Evolutionary conservation across 2,888 invertebrate species (phyloP).

Genomic region (Rhimphoctona megacephalus): DNA sequence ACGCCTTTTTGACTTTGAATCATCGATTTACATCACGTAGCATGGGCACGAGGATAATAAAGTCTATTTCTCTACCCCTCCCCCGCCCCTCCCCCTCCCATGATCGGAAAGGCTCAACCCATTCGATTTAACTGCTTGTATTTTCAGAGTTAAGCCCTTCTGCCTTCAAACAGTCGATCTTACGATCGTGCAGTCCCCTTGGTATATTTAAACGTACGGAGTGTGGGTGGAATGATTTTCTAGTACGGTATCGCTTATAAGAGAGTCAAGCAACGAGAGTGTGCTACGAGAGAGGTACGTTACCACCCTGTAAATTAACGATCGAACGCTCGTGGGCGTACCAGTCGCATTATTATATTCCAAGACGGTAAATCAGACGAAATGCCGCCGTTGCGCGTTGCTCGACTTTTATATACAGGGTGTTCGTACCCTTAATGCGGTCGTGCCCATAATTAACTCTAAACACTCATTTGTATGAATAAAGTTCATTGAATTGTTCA

Average conservation of each 20-base stretch:
- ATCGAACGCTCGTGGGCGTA: conserved; percentile 74
- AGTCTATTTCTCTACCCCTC: background rate
- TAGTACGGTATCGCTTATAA: conserved; percentile 56
- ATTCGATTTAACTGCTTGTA: background rate
- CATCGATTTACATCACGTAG: background rate
- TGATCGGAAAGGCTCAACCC: conserved; percentile 2
- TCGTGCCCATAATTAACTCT: background rate
- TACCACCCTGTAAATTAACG: conserved; percentile 78
- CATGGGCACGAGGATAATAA: background rate
- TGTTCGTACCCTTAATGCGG: background rate
- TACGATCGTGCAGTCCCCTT: conserved; percentile 27
- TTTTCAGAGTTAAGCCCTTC: conserved; percentile 5
- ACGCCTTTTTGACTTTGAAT: conserved; percentile 15
- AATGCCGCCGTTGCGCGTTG: conserved; percentile 64
- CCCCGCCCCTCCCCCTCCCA: no score
- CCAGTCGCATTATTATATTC: conserved; percentile 76
- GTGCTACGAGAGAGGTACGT: conserved; percentile 67
- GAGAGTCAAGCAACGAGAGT: conserved; percentile 54
- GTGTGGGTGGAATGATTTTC: conserved; percentile 71
- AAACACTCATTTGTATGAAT: background rate
- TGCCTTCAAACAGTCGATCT: conserved; percentile 1
- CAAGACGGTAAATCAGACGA: conserved; percentile 72
- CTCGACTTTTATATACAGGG: conserved; percentile 13
- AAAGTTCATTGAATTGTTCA: background rate
- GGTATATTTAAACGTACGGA: conserved; percentile 31